Base-by-base conservation (phyloP, 2,113 vertebrate species). In the Speoplatyrhinus poulsoni region DNA sequence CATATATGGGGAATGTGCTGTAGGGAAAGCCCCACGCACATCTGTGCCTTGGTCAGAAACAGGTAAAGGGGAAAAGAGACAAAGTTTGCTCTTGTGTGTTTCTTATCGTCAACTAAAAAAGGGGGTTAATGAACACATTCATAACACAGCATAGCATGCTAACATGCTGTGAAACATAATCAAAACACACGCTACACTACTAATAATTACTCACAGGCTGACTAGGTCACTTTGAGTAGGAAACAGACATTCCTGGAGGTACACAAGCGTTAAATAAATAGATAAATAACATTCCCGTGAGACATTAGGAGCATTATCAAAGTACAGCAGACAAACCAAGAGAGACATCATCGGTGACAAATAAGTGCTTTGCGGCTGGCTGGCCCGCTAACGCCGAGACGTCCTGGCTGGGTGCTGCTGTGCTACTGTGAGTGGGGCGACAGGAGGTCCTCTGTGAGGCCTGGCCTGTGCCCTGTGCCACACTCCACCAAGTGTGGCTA, bases 21-120 rank as follows among this genome's bases (percentile, higher is more conserved):
- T 8, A 52, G 10, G 60, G 17, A 46, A 46, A 41, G 59, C 46
- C 17, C 7, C 17, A 53, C 17, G 15, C 26, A 66, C 61, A 62
- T 70, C 59, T 65, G 73, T 60, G 62, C 63, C 63, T 8, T 60
- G 67, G 57, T 73, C 62, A 77, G 66, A 70, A 65, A 70, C 79
- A 72, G 26, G 26, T 26, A 26, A 26, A 2, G 26, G 26, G 26
- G 26, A 26, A 26, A 26, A 26, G 2, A 26, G 26, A 26, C 26
- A 3, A 26, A 2, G 26, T 26, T 26, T 26, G 26, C 26, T 26
- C 26, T 26, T 26, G 26, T 26, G 26, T 26, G 26, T 26, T 26
- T 26, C 26, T 26, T 26, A 26, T 26, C 26, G 26, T 26, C 26
- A 26, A 26, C 26, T 26, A 26, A 26, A 26, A 26, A 2, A 26